phyloP scores from a whole-genome alignment of 1,140 invertebrate species.

The Atopsyche davidsoni region DNA sequence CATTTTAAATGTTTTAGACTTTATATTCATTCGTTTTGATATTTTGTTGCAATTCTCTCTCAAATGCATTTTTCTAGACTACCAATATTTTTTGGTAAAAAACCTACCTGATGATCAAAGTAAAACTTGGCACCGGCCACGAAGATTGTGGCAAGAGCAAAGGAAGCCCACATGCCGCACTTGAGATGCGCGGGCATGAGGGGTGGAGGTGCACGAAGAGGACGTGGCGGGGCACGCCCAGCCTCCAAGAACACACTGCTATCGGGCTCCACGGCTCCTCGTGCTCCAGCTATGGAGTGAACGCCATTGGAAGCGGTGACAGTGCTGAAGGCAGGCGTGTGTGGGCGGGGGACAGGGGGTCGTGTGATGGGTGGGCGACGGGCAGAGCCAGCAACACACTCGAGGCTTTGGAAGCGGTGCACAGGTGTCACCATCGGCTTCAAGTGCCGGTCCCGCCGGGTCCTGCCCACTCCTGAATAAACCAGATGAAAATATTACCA shows the following conservation, averaged over 20 bases:
- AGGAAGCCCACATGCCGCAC: slow-evolving; percentile 61
- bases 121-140: slow-evolving; percentile 62
- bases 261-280: slow-evolving; percentile 33
- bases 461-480: slow-evolving; percentile 35
- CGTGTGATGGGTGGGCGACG: slow-evolving; percentile 38
- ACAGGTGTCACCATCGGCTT: slow-evolving; percentile 63
- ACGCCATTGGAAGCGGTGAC: neutral
- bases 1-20: too few relatives aligned
- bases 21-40: too few relatives aligned
- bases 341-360: slow-evolving; percentile 14
- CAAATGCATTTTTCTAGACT: too few relatives aligned
- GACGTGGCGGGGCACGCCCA: slow-evolving; percentile 35
- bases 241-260: slow-evolving; percentile 44
- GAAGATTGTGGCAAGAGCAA: slow-evolving; percentile 58
- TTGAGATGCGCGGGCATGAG: slow-evolving; percentile 53
- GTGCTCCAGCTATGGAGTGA: slow-evolving; percentile 1
- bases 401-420: slow-evolving; percentile 58
- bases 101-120: slow-evolving; percentile 57
- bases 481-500: neutral
- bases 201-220: slow-evolving; percentile 42
- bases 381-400: slow-evolving; percentile 49
- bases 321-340: slow-evolving; percentile 15
- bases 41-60: too few relatives aligned
- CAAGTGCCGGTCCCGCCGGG: slow-evolving; percentile 33
- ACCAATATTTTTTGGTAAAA: too few relatives aligned